Percentiles rank a stretch among this genome's conserved stretches.
phyloP scores from a whole-genome alignment of 2,113 vertebrate genomes.

The Melozone crissalis region DNA sequence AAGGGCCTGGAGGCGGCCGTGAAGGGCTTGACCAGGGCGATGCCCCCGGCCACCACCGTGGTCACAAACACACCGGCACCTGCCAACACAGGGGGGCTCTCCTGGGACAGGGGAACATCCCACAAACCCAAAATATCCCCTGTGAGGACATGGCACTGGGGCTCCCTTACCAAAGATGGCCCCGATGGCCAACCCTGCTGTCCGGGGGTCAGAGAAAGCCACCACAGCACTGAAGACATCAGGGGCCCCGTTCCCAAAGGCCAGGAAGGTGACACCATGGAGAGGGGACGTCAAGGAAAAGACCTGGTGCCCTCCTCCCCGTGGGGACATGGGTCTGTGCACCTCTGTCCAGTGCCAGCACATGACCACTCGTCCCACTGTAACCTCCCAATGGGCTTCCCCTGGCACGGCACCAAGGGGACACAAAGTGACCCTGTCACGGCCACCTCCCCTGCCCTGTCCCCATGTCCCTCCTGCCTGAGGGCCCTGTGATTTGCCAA shows the following conservation, averaged over 20 bases:
- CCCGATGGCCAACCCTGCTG: conserved; percentile 88
- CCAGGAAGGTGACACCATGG: conserved; percentile 96
- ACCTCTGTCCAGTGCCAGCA: background rate
- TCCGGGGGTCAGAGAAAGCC: conserved; percentile 89
- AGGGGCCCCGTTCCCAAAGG: conserved; percentile 93
- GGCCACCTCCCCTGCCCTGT: background rate
- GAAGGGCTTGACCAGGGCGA: conserved; percentile 89
- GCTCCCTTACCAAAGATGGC: conserved; percentile 87
- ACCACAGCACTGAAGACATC: conserved; percentile 95
- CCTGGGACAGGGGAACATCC: background rate
- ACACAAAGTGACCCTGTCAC: background rate
- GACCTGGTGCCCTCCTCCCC: no score
- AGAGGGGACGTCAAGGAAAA: conserved; percentile 75
- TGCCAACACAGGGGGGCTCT: background rate
- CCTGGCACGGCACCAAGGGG: accelerated
- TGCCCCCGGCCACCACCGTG: conserved; percentile 89
- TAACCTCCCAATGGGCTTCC: accelerated
- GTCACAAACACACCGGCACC: conserved; percentile 96
- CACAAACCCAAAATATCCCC: accelerated
- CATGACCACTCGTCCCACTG: accelerated
- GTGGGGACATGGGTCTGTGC: accelerated
- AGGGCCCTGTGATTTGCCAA: conserved; percentile 70
- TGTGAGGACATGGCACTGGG: accelerated
- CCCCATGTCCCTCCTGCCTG: accelerated
- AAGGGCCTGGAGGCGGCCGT: conserved; percentile 91